Conservation (phyloP, 1,140 invertebrate species). For the Steinernema feltiae region DNA sequence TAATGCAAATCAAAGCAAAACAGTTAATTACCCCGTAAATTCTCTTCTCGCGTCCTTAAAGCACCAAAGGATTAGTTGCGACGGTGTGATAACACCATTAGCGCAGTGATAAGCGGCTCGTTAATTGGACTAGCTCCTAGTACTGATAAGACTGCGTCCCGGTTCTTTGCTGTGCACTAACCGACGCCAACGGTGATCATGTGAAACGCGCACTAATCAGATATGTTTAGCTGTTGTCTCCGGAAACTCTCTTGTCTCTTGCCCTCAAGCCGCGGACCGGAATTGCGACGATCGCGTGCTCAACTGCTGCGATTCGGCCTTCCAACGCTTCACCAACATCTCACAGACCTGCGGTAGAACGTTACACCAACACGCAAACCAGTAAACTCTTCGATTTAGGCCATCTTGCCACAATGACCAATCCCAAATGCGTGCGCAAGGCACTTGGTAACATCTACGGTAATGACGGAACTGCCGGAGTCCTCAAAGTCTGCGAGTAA, state of each 20-base stretch:
- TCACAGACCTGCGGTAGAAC: background rate
- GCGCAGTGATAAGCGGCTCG: background rate
- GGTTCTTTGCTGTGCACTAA: background rate
- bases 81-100: constrained; percentile 1
- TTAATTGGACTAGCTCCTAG: background rate
- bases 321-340: background rate
- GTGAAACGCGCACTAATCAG: background rate
- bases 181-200: background rate
- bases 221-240: background rate
- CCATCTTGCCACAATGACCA: background rate
- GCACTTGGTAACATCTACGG: background rate
- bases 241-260: background rate
- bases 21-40: background rate
- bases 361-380: background rate
- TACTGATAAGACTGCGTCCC: background rate
- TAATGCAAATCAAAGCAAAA: no score
- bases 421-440: background rate
- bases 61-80: background rate
- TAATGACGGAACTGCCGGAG: background rate
- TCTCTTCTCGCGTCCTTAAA: background rate
- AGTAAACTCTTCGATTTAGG: background rate
- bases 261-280: background rate
- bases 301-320: background rate
- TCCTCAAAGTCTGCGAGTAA: constrained; percentile 5
- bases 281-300: background rate